Percentiles rank a stretch among this genome's conserved stretches.
phyloP scores from a whole-genome alignment of 1,140 invertebrate genomes.

The Diplogasteroides magnus region DNA sequence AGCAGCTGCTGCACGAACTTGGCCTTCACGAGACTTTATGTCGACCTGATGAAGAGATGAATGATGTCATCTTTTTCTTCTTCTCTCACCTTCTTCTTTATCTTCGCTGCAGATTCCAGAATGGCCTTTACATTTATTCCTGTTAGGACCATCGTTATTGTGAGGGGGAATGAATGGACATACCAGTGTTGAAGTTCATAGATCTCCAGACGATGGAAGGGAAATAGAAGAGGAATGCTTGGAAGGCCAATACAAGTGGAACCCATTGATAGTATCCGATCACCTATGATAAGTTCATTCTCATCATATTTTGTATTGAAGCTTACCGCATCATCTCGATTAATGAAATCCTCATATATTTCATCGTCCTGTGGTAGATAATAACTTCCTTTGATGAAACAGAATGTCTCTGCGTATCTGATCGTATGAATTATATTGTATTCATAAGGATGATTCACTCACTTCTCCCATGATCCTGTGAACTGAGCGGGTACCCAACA shows the following conservation, averaged over 20 bases:
- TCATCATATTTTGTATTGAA: too few species aligned
- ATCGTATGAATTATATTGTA: conserved; percentile 18
- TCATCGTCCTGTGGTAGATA: conserved; percentile 46
- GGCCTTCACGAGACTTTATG: conserved; percentile 22
- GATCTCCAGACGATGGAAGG: conserved; percentile 50
- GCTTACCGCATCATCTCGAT: conserved; percentile 21
- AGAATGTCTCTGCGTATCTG: conserved; percentile 54
- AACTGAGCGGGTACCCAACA: conserved; percentile 59
- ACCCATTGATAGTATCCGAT: conserved; percentile 62
- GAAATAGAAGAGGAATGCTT: conserved; percentile 53
- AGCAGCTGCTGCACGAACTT: conserved; percentile 46
- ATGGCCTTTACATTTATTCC: background rate
- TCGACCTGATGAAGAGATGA: background rate
- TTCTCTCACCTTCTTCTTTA: background rate
- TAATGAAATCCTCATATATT: conserved; percentile 43
- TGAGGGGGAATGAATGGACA: background rate
- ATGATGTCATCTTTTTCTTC: background rate
- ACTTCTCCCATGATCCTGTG: conserved; percentile 60
- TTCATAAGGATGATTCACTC: conserved; percentile 30
- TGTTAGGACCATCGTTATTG: background rate
- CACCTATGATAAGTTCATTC: conserved; percentile 11
- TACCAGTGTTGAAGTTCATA: conserved; percentile 50
- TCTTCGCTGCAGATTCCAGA: background rate
- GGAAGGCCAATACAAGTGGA: conserved; percentile 54
- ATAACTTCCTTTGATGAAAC: conserved; percentile 53